Evolutionary conservation across 2,888 invertebrate genomes (phyloP).

Genomic region (Tiliacea citrago): DNA sequence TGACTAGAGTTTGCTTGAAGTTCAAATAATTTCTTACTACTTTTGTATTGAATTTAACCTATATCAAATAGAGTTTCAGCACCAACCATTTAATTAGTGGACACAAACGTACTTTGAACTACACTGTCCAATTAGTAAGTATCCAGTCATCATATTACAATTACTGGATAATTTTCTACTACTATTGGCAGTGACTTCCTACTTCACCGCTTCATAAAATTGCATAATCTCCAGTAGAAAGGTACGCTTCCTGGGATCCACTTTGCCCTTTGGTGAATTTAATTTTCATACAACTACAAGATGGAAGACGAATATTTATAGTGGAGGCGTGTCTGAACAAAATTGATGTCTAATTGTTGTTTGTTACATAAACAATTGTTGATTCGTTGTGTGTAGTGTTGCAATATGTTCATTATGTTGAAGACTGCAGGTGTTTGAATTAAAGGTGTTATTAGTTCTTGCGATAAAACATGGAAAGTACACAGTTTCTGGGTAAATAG

Average conservation of each 20-base stretch:
- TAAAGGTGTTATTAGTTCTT: conserved; percentile 24
- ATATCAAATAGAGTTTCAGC: not conserved
- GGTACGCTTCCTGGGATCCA: conserved; percentile 46
- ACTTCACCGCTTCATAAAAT: conserved; percentile 26
- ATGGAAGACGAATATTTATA: conserved; percentile 63
- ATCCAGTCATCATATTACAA: conserved; percentile 6
- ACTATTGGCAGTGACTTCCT: conserved; percentile 30
- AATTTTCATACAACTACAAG: conserved; percentile 61
- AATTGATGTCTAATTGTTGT: conserved; percentile 68
- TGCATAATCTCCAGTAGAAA: conserved; percentile 55
- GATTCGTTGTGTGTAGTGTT: conserved; percentile 37
- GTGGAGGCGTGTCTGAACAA: conserved; percentile 66
- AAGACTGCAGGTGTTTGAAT: conserved; percentile 35
- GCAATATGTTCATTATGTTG: conserved; percentile 42
- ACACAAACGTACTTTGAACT: not conserved
- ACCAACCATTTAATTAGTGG: not conserved
- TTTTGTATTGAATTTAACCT: not conserved
- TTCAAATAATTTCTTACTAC: not conserved
- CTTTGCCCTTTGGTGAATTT: conserved; percentile 63
- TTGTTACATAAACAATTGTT: conserved; percentile 66
- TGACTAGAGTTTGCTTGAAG: not conserved
- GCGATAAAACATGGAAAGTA: conserved; percentile 14
- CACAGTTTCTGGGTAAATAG: conserved; percentile 1
- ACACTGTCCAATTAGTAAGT: not conserved
- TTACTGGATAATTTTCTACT: conserved; percentile 9